Conservation (phyloP, 2,888 invertebrate species). For the Cryptocephalus primarius region DNA sequence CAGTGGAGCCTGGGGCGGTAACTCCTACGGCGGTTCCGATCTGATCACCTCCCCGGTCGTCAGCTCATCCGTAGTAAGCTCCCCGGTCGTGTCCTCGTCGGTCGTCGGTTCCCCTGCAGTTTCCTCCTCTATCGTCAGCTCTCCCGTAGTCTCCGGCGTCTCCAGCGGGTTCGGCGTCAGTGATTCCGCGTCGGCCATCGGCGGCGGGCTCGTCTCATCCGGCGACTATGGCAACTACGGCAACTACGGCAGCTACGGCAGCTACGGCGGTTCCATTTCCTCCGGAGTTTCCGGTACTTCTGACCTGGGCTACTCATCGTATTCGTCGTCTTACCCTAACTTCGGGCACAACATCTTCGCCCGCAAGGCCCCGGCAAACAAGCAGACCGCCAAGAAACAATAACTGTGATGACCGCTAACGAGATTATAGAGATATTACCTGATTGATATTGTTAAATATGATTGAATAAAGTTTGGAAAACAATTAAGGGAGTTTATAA, state of each 20-base stretch:
- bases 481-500: too few species aligned
- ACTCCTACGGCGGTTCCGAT: background rate
- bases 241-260: background rate
- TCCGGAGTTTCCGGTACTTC: background rate
- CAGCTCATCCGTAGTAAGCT: slow-evolving; percentile 1
- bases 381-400: slow-evolving; percentile 2
- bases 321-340: too few species aligned
- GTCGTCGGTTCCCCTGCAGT: background rate
- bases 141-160: background rate
- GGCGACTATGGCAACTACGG: background rate
- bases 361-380: background rate
- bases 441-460: too few species aligned
- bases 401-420: slow-evolving; percentile 1
- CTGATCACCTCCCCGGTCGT: background rate
- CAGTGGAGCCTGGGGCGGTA: background rate
- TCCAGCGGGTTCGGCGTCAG: background rate
- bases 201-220: background rate
- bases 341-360: slow-evolving; percentile 5
- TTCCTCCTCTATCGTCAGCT: background rate
- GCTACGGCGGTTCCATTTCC: background rate
- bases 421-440: too few species aligned
- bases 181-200: background rate
- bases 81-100: background rate
- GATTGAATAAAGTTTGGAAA: too few species aligned
- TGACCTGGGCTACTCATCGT: background rate